Evolutionary conservation across 2,113 vertebrate species (phyloP).

Genomic region (Diadophis punctatus): DNA sequence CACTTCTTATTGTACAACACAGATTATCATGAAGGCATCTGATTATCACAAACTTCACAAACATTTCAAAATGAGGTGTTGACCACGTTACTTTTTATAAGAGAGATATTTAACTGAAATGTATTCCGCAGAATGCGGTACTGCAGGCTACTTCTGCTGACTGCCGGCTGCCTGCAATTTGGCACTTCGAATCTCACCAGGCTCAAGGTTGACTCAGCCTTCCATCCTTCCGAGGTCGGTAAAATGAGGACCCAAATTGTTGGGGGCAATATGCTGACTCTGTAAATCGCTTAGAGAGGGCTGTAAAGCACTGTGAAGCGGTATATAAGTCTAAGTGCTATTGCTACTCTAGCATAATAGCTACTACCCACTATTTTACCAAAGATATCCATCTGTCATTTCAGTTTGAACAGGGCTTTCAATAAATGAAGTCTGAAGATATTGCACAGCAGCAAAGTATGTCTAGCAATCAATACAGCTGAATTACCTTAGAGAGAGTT

Average conservation of each 20-base stretch:
- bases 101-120: background rate
- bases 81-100: background rate
- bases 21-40: background rate
- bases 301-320: too few species aligned
- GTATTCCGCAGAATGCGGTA: background rate
- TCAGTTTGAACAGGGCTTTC: background rate
- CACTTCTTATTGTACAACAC: background rate
- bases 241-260: too few species aligned
- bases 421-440: background rate
- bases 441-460: background rate
- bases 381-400: background rate
- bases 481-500: background rate
- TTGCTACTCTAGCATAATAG: background rate
- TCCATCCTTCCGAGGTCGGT: too few species aligned
- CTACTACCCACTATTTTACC: background rate
- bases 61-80: background rate
- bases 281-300: too few species aligned
- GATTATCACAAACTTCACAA: background rate
- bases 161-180: too few species aligned
- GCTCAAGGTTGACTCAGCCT: too few species aligned
- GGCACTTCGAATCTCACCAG: too few species aligned
- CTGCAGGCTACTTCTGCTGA: too few species aligned
- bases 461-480: background rate
- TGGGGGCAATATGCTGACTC: too few species aligned
- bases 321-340: too few species aligned